phyloP scores from a whole-genome alignment of 2,888 invertebrate species.

The Lampropteryx suffumata region DNA sequence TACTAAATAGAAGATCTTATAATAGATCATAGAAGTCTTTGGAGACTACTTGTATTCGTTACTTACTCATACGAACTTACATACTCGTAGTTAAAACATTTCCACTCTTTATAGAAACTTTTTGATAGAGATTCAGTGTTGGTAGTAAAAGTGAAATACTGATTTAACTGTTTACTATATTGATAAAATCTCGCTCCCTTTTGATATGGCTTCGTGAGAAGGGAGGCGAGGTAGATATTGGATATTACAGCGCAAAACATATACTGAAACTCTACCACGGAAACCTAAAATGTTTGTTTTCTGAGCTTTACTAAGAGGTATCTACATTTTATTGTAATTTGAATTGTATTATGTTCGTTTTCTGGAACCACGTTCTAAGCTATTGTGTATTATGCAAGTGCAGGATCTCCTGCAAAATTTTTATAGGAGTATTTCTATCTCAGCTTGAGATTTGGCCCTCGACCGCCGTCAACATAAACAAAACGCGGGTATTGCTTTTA shows the following conservation, averaged over 20 bases:
- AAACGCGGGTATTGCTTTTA: constrained; percentile 73
- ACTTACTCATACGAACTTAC: no score
- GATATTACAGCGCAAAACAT: constrained; percentile 3
- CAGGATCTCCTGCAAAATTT: not conserved
- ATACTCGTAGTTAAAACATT: no score
- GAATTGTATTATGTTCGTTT: no score
- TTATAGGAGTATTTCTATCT: not conserved
- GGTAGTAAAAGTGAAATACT: constrained; percentile 10
- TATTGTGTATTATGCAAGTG: no score
- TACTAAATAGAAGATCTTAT: no score
- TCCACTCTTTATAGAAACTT: no score
- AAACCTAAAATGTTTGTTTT: not conserved
- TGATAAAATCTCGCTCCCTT: constrained; percentile 4
- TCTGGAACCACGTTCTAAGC: no score
- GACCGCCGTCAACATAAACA: constrained; percentile 76
- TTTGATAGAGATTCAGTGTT: no score
- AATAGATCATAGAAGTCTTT: no score
- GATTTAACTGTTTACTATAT: constrained; percentile 7
- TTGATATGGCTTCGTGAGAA: constrained; percentile 11
- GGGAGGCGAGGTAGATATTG: constrained; percentile 5
- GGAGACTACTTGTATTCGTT: no score
- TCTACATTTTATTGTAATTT: no score
- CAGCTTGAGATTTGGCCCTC: constrained; percentile 30
- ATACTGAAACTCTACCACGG: not conserved
- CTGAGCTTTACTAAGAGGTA: no score